Evolutionary conservation across 1,140 invertebrate genomes (phyloP), one percentile per base, ranked within the genome.

Genomic region (Helicoverpa zea): DNA sequence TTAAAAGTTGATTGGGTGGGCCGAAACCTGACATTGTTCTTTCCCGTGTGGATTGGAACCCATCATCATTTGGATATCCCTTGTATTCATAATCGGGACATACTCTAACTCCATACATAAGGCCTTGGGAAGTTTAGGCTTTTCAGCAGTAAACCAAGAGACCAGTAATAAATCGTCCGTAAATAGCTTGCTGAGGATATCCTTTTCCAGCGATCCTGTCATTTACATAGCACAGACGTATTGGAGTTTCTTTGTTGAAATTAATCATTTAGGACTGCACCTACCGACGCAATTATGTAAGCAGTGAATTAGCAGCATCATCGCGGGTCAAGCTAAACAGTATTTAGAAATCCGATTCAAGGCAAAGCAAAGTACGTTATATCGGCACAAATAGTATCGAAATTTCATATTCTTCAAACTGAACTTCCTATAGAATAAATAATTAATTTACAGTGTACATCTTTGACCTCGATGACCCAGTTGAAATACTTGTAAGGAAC

Each of bases 391-490:
- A 23, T 23, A 9, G 18, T 23, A 66, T n/a, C 16, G 35, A 66
- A 66, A 47, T 66, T 66, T 35, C 35, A 30, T 16, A 47, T 66
- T 9, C 18, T 58, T 66, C 18, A 16, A 23, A 18, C 43, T n/a
- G 49, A 68, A 68, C 64, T 68, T 49, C 16, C 43, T 16, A 18
- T 68, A 13, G 43, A 49, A 49, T 43, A 68, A 68, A 49, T 68
- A 49, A 68, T 68, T 47, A 49, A 49, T 49, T 68, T 16, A 29
- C 12, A 61, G 23, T 30, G 18, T 68, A 9, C 16, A 3, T 47
- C 43, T n/a, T n/a, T 68, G 64, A 68, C 64, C 64, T 68, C 43
- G 16, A 5, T 49, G 64, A 68, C 64, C 64, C 11, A 68, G 35
- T 49, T 68, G 43, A 30, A 30, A 23, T 68, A 12, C 2, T 30